A percentile compares a stretch with the other conserved stretches of the same genome.
Conservation (phyloP, 2,888 invertebrate species). For the Microplitis manilae region DNA sequence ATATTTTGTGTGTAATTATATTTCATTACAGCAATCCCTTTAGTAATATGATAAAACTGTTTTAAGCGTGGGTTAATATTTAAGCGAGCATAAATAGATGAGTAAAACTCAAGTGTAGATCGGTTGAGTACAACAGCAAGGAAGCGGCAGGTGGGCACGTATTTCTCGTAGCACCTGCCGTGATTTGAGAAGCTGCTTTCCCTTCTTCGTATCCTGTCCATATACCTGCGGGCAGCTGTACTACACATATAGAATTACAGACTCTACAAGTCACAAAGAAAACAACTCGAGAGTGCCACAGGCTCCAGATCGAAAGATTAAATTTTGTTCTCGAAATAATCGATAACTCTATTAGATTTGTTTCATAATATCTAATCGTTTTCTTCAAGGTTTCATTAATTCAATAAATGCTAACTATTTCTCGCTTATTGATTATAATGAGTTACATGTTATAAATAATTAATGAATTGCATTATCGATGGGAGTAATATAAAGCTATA, state of each 20-base stretch:
- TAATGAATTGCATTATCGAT: constrained; percentile 9
- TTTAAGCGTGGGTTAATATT: neutral
- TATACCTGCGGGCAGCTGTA: constrained; percentile 23
- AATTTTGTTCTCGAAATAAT: neutral
- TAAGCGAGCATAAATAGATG: neutral
- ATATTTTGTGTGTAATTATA: neutral
- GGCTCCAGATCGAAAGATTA: constrained; percentile 6
- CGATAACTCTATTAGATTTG: neutral
- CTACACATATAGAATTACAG: neutral
- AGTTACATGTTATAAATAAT: neutral
- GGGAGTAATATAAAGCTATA: neutral
- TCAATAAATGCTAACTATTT: neutral
- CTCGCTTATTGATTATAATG: neutral
- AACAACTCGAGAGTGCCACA: constrained; percentile 27
- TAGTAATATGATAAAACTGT: neutral
- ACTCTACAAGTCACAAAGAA: constrained; percentile 13
- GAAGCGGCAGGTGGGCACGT: constrained; percentile 45
- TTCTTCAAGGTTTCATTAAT: neutral
- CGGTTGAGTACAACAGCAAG: constrained; percentile 3
- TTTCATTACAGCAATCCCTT: neutral
- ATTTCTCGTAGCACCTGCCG: constrained; percentile 49
- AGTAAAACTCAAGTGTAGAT: neutral
- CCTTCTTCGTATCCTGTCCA: constrained; percentile 42
- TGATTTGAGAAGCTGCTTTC: constrained; percentile 34
- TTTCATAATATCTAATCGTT: constrained; percentile 5